Percentiles rank a stretch among this genome's conserved stretches.
phyloP scores from a whole-genome alignment of 2,113 vertebrate genomes.

The Corythaeola cristata region DNA sequence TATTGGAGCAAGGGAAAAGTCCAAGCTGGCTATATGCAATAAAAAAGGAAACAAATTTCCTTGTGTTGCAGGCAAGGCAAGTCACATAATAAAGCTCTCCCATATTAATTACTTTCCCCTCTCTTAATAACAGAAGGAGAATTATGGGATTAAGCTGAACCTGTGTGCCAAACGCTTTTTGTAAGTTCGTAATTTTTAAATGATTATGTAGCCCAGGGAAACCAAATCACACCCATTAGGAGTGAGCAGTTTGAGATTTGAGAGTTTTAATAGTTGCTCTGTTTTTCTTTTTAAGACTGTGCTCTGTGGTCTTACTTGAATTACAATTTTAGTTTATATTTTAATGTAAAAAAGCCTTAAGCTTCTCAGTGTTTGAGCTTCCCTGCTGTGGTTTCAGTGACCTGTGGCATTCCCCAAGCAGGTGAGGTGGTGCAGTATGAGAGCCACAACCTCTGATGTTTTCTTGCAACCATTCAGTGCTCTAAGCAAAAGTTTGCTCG shows the following conservation, averaged over 20 bases:
- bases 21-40: not conserved
- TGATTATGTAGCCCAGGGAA: slow-evolving; percentile 5
- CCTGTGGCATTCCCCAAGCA: not conserved
- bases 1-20: not conserved
- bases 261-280: slow-evolving; percentile 8
- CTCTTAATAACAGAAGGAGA: not conserved
- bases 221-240: slow-evolving; percentile 19
- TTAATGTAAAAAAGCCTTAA: slow-evolving; percentile 63
- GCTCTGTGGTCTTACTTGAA: slow-evolving; percentile 43
- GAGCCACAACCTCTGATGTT: slow-evolving; percentile 12
- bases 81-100: not conserved
- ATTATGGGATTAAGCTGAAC: not conserved
- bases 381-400: slow-evolving; percentile 30
- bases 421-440: not conserved
- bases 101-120: not conserved
- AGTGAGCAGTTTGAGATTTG: not conserved
- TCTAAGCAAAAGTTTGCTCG: not conserved
- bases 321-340: slow-evolving; percentile 28
- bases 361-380: slow-evolving; percentile 44
- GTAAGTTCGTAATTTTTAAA: not conserved
- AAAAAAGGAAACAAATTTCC: not conserved
- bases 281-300: not conserved
- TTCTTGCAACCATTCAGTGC: not conserved
- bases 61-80: not conserved
- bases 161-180: not conserved